These are phyloP conservation scores for Papilio xuthus DNA, from an alignment of 1,140 invertebrate species.

Conservation along the genomic window DNA sequence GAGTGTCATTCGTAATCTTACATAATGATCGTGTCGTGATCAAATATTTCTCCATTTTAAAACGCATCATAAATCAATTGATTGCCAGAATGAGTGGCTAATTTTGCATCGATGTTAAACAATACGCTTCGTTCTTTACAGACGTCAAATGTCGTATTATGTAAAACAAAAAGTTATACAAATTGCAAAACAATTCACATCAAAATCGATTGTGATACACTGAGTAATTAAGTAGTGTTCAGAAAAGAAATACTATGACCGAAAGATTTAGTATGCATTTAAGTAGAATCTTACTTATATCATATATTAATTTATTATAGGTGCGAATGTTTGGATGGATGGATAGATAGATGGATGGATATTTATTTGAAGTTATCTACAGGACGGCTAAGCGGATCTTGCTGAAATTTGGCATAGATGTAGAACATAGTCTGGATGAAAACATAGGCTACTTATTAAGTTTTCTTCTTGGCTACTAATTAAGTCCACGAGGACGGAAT, in stretches of 20 bases:
- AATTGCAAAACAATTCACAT: conserved; percentile 9
- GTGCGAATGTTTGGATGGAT: no score
- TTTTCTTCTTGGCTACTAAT: no score
- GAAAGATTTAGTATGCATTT: background rate
- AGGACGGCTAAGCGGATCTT: no score
- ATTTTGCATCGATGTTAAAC: conserved; percentile 31
- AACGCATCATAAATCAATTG: conserved; percentile 51
- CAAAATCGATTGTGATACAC: background rate
- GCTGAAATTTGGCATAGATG: no score
- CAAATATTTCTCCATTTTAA: conserved; percentile 42
- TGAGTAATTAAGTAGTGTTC: background rate
- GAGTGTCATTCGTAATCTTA: conserved; percentile 44
- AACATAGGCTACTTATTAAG: no score
- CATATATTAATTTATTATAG: background rate
- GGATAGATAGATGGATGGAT: no score
- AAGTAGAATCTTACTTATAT: background rate
- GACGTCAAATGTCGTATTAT: conserved; percentile 10
- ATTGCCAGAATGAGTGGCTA: conserved; percentile 36
- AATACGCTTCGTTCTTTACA: conserved; percentile 42
- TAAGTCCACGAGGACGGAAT: no score
- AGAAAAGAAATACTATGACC: background rate
- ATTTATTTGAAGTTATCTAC: no score
- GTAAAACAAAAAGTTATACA: conserved; percentile 22
- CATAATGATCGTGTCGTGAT: conserved; percentile 42
- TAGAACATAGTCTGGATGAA: no score